phyloP scores from a whole-genome alignment of 1,140 invertebrate genomes.

The Diorhabda carinulata region DNA sequence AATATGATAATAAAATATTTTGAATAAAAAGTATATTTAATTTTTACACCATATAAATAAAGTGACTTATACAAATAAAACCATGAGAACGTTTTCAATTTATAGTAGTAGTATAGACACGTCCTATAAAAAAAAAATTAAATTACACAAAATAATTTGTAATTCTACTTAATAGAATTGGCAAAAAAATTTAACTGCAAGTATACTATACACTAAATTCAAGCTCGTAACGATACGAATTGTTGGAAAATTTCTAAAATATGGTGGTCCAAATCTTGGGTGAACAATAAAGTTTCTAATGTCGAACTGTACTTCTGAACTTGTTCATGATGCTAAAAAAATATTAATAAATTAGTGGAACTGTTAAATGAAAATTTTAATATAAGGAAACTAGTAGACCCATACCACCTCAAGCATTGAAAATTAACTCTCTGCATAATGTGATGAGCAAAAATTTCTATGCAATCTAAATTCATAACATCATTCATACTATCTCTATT shows the following conservation, averaged over 20 bases:
- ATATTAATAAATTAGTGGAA: constrained; percentile 22
- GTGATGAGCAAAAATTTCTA: no score
- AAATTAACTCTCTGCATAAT: not conserved
- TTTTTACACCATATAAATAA: no score
- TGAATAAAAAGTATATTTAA: not conserved
- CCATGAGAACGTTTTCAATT: no score
- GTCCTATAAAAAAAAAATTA: not conserved
- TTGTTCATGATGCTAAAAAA: constrained; percentile 88
- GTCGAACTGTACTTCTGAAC: constrained; percentile 96
- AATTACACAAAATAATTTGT: not conserved
- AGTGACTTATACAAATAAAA: no score
- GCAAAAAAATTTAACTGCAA: not conserved
- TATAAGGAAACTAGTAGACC: no score
- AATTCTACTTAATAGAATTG: not conserved
- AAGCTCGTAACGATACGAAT: constrained; percentile 70
- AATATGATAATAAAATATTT: constrained; percentile 15
- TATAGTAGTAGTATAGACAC: no score
- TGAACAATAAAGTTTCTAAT: constrained; percentile 91
- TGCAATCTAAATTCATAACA: not conserved
- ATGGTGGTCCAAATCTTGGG: constrained; percentile 91
- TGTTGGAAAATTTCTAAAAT: constrained; percentile 97
- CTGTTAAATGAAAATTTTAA: no score
- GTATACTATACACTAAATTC: constrained; percentile 10
- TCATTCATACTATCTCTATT: not conserved
- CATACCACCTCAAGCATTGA: not conserved